phyloP scores from a whole-genome alignment of 2,113 vertebrate species.

The Benitochromis conjunctus region DNA sequence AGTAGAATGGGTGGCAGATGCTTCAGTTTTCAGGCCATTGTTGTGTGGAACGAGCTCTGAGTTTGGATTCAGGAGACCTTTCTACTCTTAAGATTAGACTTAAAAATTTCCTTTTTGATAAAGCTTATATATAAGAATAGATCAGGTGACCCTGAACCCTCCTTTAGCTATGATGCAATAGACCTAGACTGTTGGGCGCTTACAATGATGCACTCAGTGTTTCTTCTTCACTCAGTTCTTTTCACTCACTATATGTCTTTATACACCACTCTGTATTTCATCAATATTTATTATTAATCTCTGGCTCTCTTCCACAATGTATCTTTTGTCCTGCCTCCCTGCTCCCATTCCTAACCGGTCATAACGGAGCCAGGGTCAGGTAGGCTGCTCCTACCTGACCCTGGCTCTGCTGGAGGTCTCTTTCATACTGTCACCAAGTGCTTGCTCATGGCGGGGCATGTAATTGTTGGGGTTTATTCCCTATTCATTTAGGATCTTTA shows the following conservation, averaged over 20 bases:
- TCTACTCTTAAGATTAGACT: not conserved
- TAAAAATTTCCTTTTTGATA: not conserved
- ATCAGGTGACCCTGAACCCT: not conserved
- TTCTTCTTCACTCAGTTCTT: not conserved
- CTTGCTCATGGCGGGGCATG: not conserved
- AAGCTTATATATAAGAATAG: not conserved
- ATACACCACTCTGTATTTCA: not conserved
- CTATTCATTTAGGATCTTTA: not conserved
- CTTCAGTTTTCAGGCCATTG: not conserved
- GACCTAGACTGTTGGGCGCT: not conserved
- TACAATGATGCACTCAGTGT: not conserved
- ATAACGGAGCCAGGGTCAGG: not conserved
- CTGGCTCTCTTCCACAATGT: not conserved
- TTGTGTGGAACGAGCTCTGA: not conserved
- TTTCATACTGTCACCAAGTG: not conserved
- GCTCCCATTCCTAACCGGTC: not conserved
- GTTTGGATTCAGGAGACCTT: not conserved
- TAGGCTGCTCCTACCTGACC: not conserved
- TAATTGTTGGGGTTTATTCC: not conserved
- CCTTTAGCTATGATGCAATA: not conserved
- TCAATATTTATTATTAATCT: not conserved
- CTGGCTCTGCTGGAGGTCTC: not conserved
- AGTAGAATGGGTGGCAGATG: not conserved
- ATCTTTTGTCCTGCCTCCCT: not conserved
- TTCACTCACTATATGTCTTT: not conserved